A percentile compares a stretch with the other conserved stretches of the same genome.
phyloP scores from a whole-genome alignment of 1,140 invertebrate genomes.

The Brachionus rubens region DNA sequence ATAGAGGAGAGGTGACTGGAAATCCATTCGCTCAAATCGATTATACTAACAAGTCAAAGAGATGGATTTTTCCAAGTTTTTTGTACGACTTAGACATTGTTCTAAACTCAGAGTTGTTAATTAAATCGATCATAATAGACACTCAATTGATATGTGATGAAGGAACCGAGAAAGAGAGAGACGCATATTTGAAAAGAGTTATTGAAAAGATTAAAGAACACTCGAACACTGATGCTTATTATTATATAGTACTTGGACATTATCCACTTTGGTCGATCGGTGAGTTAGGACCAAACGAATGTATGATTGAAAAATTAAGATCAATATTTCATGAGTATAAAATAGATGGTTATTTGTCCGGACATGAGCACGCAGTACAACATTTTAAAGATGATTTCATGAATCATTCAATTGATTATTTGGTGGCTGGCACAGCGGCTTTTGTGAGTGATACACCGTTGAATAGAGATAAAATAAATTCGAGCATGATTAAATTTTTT shows the following conservation, averaged over 20 bases:
- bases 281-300: constrained; percentile 61
- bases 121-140: constrained; percentile 11
- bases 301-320: constrained; percentile 57
- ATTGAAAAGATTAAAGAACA: neutral
- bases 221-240: neutral
- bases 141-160: constrained; percentile 23
- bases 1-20: neutral
- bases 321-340: constrained; percentile 60
- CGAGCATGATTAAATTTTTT: neutral
- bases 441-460: constrained; percentile 9
- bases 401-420: constrained; percentile 13
- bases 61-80: constrained; percentile 23
- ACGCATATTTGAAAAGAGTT: neutral
- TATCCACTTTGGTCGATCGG: constrained; percentile 62
- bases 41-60: constrained; percentile 5
- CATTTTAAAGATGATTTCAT: constrained; percentile 14
- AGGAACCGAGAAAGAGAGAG: neutral
- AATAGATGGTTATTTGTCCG: constrained; percentile 62
- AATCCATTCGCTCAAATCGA: constrained; percentile 21
- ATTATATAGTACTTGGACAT: constrained; percentile 29
- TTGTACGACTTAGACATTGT: constrained; percentile 7
- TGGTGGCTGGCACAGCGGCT: neutral
- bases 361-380: constrained; percentile 63
- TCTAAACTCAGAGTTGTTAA: neutral
- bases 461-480: constrained; percentile 1